These are phyloP conservation scores for Thomomys bottae DNA, from an alignment of 2,113 vertebrate species.

Conservation along the genomic window DNA sequence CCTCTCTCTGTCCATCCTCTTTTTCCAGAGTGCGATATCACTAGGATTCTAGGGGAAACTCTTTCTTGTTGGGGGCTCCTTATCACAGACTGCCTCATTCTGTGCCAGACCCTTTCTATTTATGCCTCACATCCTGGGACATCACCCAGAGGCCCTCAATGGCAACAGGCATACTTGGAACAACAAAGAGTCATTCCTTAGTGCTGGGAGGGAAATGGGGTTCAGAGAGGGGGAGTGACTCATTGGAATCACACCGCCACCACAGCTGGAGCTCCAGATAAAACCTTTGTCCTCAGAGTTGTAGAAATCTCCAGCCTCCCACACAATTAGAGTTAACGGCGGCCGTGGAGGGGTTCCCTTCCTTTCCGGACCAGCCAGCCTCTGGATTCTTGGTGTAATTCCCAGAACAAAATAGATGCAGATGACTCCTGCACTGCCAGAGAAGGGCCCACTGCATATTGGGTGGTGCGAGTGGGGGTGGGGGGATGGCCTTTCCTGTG, in stretches of 20 bases:
- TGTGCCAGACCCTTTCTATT: neutral
- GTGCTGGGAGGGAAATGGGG: neutral
- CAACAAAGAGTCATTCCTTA: accelerated
- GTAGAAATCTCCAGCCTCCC: accelerated
- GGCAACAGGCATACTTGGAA: neutral
- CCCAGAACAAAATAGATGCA: neutral
- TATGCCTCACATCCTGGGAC: neutral
- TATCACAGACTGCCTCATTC: accelerated
- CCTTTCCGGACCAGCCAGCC: neutral
- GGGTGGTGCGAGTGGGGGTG: neutral
- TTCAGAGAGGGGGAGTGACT: neutral
- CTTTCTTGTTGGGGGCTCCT: neutral
- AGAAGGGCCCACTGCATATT: neutral
- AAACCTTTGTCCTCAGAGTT: neutral
- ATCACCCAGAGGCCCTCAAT: neutral
- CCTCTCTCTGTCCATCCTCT: neutral
- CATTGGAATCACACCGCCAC: neutral
- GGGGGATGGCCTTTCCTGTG: neutral
- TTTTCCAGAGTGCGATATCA: neutral
- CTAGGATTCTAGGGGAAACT: neutral
- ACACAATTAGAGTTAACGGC: neutral
- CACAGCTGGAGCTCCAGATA: neutral
- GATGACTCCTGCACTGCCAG: neutral
- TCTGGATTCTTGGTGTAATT: neutral
- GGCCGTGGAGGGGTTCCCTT: neutral